Percentiles rank a stretch among this genome's conserved stretches.
Evolutionary conservation across 2,113 vertebrate species (phyloP).

Genomic region (Ibidorhyncha struthersii): DNA sequence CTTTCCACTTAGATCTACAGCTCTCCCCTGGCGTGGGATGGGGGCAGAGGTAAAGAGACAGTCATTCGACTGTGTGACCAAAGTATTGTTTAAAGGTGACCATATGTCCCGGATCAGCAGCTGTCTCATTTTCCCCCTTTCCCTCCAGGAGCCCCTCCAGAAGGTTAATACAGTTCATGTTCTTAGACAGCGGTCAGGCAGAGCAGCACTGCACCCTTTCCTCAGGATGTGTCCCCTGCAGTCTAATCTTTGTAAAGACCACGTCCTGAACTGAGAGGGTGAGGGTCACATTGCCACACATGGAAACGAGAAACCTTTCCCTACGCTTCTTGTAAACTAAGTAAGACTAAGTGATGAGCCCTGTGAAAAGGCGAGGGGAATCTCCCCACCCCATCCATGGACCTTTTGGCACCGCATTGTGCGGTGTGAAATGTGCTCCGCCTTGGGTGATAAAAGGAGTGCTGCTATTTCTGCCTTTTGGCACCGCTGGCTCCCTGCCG

Average conservation of each 20-base stretch:
- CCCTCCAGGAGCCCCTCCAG: neutral
- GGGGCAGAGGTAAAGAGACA: neutral
- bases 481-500: neutral
- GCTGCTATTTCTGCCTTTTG: constrained; percentile 49
- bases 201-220: constrained; percentile 65
- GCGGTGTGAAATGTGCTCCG: neutral
- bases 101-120: neutral
- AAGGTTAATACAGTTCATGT: neutral
- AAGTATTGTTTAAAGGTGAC: neutral
- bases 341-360: constrained; percentile 45
- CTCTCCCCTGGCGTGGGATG: neutral
- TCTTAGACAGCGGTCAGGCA: neutral
- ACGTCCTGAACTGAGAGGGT: constrained; percentile 24
- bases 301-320: constrained; percentile 51
- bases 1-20: neutral
- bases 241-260: constrained; percentile 45
- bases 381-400: neutral
- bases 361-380: constrained; percentile 6
- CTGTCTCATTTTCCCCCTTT: neutral
- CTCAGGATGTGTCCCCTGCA: constrained; percentile 62
- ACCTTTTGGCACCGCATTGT: constrained; percentile 46
- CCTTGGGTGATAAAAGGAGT: neutral
- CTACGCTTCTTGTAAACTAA: constrained; percentile 44
- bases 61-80: neutral
- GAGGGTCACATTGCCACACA: neutral